Base-by-base conservation (phyloP, 2,113 vertebrate species). In the Hystrix cristata region DNA sequence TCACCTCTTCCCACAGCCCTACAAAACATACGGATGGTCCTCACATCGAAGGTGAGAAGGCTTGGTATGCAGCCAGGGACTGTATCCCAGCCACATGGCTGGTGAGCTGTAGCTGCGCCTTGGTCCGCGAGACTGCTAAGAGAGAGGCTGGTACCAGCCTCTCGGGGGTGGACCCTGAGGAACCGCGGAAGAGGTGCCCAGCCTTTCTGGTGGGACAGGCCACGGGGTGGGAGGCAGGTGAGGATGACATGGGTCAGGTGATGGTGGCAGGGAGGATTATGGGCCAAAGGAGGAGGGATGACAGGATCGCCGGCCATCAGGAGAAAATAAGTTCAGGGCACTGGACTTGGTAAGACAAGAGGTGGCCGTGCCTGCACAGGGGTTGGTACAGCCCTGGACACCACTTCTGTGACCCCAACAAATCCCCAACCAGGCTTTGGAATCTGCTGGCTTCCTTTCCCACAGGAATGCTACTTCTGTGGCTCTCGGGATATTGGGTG, bases 21-120 rank as follows among this genome's bases (percentile, higher is more conserved):
- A 1, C 0, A 43, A 74, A 43, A 19, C 23, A 3, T 2, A 4
- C 2, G 31, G 4, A 3, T 53, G 7, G 5, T 21, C 5, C 23
- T 5, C 1, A 38, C 11, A 1, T 11, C 46, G 48, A 29, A 38
- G 48, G 21, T 27, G 59, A 12, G 43, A 10, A 46, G 55, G 19
- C 34, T 19, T 0, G 23, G 62, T 4, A 34, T 51, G 15, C 15
- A 71, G 67, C 67, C 7, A 2, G 67, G 67, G 34, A 1, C 16
- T 16, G 15, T 18, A 18, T 19, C 67, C 34, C 71, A 43, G 71
- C 71, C 4, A 3, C 5, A n/a, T 23, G 21, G 69, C 16, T 43
- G 71, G 38, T 2, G 19, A 25, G 38, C 71, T 9, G 3, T 19
- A 43, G n/a, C 38, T 25, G n/a, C 18, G 38, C 72, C 86, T 51